These are phyloP conservation scores for Coptodon rendalli DNA, from an alignment of 2,113 vertebrate species.

Conservation along the genomic window DNA sequence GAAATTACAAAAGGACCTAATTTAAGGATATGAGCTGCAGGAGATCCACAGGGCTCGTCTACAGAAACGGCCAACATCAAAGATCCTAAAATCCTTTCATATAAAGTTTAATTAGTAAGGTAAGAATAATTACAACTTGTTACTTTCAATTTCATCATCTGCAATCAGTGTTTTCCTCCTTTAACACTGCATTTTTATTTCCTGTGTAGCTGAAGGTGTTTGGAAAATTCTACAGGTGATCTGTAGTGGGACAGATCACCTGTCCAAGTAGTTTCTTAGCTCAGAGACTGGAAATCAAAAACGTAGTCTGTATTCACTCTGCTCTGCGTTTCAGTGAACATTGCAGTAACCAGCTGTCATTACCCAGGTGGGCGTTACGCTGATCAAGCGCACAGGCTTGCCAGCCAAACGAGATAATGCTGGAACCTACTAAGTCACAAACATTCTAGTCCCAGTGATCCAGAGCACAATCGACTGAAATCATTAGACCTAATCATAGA, in stretches of 20 bases:
- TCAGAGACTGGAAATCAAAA: neutral
- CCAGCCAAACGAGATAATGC: neutral
- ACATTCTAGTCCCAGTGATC: neutral
- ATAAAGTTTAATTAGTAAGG: neutral
- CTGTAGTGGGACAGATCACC: neutral
- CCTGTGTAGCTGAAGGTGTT: neutral
- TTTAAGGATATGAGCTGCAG: neutral
- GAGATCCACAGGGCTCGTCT: neutral
- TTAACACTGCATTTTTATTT: neutral
- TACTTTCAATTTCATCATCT: neutral
- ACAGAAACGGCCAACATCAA: neutral
- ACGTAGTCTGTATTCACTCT: neutral
- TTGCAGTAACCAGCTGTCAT: neutral
- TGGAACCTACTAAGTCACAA: neutral
- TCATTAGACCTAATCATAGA: neutral
- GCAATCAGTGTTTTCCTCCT: neutral
- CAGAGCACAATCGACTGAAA: neutral
- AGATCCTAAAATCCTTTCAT: neutral
- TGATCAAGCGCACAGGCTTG: neutral
- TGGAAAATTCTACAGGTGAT: neutral
- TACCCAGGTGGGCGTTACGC: neutral
- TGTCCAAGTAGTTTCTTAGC: neutral
- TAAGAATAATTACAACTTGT: neutral
- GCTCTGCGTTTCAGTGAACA: neutral
- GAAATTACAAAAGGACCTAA: neutral